Conservation (phyloP, 1,140 invertebrate species). For the Eumaeus atala region DNA sequence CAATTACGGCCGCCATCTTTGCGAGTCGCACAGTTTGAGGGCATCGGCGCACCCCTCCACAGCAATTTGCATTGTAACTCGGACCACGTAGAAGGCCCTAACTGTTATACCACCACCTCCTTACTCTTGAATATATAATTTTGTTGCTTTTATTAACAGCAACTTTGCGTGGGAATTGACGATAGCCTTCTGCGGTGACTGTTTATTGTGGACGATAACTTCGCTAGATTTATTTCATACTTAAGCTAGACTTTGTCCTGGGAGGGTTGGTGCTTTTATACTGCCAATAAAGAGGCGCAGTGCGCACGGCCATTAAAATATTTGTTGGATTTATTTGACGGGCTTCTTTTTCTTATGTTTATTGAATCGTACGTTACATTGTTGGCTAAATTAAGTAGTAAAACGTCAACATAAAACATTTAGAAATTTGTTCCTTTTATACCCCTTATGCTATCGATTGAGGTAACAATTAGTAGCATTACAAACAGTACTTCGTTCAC, state of each 20-base stretch:
- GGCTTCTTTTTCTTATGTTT: slow-evolving; percentile 59
- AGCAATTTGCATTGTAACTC: slow-evolving; percentile 73
- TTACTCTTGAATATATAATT: slow-evolving; percentile 74
- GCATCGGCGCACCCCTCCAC: slow-evolving; percentile 64
- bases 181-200: slow-evolving; percentile 66
- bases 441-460: neutral
- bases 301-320: slow-evolving; percentile 65
- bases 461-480: slow-evolving; percentile 1
- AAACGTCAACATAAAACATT: slow-evolving; percentile 16
- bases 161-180: slow-evolving; percentile 71
- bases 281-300: slow-evolving; percentile 62
- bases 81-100: slow-evolving; percentile 70
- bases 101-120: slow-evolving; percentile 66
- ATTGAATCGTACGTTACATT: slow-evolving; percentile 52
- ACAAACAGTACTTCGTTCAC: neutral
- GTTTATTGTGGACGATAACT: slow-evolving; percentile 71
- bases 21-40: slow-evolving; percentile 69
- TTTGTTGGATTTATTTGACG: slow-evolving; percentile 69
- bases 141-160: slow-evolving; percentile 72
- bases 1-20: slow-evolving; percentile 72
- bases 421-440: slow-evolving; percentile 3
- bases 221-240: slow-evolving; percentile 72
- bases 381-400: slow-evolving; percentile 48
- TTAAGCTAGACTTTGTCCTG: slow-evolving; percentile 55
- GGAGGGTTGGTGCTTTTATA: slow-evolving; percentile 54